Base-by-base conservation (phyloP, 2,113 vertebrate species). In the Mesocricetus auratus region DNA sequence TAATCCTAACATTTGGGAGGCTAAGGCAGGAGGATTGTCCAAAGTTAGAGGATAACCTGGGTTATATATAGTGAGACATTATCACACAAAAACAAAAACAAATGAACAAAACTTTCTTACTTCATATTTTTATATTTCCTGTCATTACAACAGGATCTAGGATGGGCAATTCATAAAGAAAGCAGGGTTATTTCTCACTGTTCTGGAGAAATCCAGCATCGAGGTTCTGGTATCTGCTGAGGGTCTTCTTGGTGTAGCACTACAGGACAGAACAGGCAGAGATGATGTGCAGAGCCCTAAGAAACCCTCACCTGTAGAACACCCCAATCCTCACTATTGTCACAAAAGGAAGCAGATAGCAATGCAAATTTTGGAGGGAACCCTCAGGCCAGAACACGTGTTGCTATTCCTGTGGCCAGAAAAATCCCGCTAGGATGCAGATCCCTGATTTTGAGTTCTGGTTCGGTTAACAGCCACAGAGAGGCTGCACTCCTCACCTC, bases 361-460 rank as follows among this genome's bases (percentile, higher is more conserved):
- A 15, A 21, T 15, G 21, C 3, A 29, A 11, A 21, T 26, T 22
- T 47, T 8, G 47, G 64, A 33, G n/a, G 47, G n/a, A 81, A 50
- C 3, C 64, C 9, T 73, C n/a, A 31, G 56, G 6, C n/a, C 50
- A 3, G 0, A 12, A 31, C 53, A 16, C 11, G 0, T 0, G 0
- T 22, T 0, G 0, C 4, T 45, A 45, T 60, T 8, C 10, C 42
- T 4, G 8, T 0, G 56, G 45, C 26, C 33, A 16, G 69, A 50
- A 50, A 53, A 66, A 39, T 26, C 62, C 3, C 29, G 1, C 5
- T 10, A 4, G 62, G 78, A 81, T 39, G 4, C 9, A 2, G 60
- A n/a, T 83, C 11, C 39, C 36, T n/a, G 64, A 58, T n/a, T 78
- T 3, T 36, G 87, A 50, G 62, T 64, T 15, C 77, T 4, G 60